A percentile compares a stretch with the other conserved stretches of the same genome.
Conservation (phyloP, 2,113 vertebrate genomes). For the Microtus richardsoni region DNA sequence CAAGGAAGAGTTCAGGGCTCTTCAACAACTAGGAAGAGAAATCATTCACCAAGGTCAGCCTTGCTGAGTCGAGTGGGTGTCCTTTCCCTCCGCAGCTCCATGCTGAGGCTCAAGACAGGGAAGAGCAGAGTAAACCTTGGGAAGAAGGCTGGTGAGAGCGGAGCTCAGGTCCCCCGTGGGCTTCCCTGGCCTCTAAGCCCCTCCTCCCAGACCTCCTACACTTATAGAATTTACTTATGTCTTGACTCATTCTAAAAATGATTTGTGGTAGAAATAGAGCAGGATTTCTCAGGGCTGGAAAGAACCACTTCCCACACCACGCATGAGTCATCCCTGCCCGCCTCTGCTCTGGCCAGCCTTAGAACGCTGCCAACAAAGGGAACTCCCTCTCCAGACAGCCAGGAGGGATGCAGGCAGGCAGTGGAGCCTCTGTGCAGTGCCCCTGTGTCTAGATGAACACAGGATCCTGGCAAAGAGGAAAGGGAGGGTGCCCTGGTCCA, state of each 20-base stretch:
- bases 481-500: fast-evolving
- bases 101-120: background rate
- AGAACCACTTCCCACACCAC: background rate
- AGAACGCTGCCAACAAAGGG: background rate
- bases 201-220: background rate
- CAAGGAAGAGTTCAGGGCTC: background rate
- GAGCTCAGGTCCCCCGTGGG: background rate
- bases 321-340: background rate
- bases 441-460: fast-evolving
- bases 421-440: fast-evolving
- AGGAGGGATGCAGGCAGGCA: background rate
- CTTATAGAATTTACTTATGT: background rate
- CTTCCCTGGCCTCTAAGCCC: background rate
- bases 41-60: background rate
- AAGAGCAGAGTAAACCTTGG: background rate
- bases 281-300: background rate
- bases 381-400: background rate
- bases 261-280: conserved; percentile 6
- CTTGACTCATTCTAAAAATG: background rate
- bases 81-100: background rate
- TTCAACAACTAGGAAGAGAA: fast-evolving
- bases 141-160: background rate
- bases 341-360: background rate
- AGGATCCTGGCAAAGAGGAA: background rate
- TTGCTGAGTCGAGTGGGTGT: no score